Evolutionary conservation across 2,888 invertebrate genomes (phyloP), one percentile per base, ranked within the genome.

Genomic region (Drosophila yooni): DNA sequence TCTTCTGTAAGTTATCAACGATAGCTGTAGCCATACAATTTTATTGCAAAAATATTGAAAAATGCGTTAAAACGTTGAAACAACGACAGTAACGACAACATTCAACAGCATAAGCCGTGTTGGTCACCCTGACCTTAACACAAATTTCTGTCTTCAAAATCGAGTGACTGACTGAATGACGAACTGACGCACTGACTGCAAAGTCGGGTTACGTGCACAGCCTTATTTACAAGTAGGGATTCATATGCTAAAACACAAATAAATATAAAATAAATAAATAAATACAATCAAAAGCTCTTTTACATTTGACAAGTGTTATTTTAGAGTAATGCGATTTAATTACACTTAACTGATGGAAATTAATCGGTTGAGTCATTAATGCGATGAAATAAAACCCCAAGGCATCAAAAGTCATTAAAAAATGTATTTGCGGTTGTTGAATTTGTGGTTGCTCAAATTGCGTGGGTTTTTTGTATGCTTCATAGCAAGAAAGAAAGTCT

Each of bases 91-190:
- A 65, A 60, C 52, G 56, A 40, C 62, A 51, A 62, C 63, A 71
- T 46, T 46, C 46, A 46, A 27, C 67, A 68, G 64, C 71, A 75
- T 76, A 73, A 60, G 56, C 48, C 65, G 84, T 86, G 85, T 86
- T 88, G 89, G 88, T 89, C 86, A 88, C 86, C 85, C 86, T 89
- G 86, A 86, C 86, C 86, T 86, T 86, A 86, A 86, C 86, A 86
- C 86, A 83, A 88, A 89, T 86, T 82, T 88, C 31, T 56, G 71
- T 73, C 67, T 72, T 81, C 67, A 70, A 70, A 71, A 86, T 81
- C 63, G 76, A 76, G 68, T 51, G 67, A 56, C 50, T 58, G 67
- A 60, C 71, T 48, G 56, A 51, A 54, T 63, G 59, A 54, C 59
- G 52, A 48, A 40, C 51, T 33, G 21, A 52, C 31, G 29, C 31